Evolutionary conservation across 2,888 invertebrate species (phyloP).

Genomic region (Digitonthophagus gazella): DNA sequence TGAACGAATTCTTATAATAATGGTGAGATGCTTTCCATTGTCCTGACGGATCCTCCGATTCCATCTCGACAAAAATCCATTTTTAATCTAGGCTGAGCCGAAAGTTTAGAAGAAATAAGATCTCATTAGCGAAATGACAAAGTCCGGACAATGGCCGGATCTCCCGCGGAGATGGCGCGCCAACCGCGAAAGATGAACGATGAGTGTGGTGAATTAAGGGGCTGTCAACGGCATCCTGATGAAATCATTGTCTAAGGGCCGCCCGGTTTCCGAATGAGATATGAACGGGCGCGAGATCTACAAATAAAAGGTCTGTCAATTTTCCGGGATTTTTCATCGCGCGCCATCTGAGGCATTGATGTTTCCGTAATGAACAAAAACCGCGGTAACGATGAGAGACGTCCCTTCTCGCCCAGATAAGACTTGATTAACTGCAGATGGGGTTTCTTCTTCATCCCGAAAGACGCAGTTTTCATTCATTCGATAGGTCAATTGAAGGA

Average conservation of each 20-base stretch:
- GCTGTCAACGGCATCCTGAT: conserved; percentile 45
- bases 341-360: conserved; percentile 49
- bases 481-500: background rate
- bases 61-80: background rate
- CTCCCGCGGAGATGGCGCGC: conserved; percentile 19
- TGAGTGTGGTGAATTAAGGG: conserved; percentile 47
- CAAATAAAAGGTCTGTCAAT: conserved; percentile 53
- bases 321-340: conserved; percentile 53
- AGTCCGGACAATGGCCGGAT: conserved; percentile 43
- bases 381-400: conserved; percentile 50
- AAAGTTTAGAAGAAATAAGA: conserved; percentile 35
- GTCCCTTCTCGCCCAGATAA: conserved; percentile 39
- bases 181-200: conserved; percentile 49
- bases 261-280: conserved; percentile 48
- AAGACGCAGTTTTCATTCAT: conserved; percentile 3
- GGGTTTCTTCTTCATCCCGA: conserved; percentile 33
- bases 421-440: conserved; percentile 50
- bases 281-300: conserved; percentile 48
- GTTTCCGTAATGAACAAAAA: conserved; percentile 52
- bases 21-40: background rate
- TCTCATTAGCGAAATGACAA: conserved; percentile 50
- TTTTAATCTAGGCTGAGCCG: conserved; percentile 1
- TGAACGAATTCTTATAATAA: no score
- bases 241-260: conserved; percentile 47
- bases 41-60: background rate